phyloP scores from a whole-genome alignment of 2,113 vertebrate genomes.

The Myanophis thanlyinensis region DNA sequence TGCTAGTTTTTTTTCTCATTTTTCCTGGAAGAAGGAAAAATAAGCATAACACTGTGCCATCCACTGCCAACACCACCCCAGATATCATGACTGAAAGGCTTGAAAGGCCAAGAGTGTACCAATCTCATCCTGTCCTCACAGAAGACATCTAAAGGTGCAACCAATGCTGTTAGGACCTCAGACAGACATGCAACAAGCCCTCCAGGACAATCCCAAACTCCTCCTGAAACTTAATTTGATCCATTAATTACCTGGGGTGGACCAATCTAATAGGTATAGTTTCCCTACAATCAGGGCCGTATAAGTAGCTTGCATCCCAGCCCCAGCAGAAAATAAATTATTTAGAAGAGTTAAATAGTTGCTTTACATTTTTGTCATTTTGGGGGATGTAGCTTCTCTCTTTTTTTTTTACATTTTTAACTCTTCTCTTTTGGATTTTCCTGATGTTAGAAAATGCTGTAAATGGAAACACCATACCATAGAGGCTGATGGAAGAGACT shows the following conservation, averaged over 20 bases:
- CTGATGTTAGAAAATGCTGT: not conserved
- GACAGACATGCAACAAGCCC: not conserved
- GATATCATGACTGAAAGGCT: too few relatives aligned
- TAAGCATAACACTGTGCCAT: too few relatives aligned
- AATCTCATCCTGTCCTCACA: too few relatives aligned
- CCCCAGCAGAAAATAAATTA: not conserved
- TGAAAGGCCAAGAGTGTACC: too few relatives aligned
- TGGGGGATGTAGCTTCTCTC: too few relatives aligned
- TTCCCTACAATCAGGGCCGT: not conserved
- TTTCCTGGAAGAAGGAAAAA: too few relatives aligned
- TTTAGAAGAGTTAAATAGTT: not conserved
- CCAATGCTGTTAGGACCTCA: not conserved
- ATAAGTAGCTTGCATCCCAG: not conserved
- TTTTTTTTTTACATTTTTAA: too few relatives aligned
- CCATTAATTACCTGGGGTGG: not conserved
- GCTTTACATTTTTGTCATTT: not conserved
- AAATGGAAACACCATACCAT: not conserved
- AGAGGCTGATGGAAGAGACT: not conserved
- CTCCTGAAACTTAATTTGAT: not conserved
- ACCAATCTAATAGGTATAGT: not conserved
- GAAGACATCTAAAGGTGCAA: too few relatives aligned
- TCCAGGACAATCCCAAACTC: not conserved
- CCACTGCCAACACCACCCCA: too few relatives aligned
- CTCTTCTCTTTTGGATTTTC: not conserved
- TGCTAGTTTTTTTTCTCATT: too few relatives aligned